A percentile compares a stretch with the other conserved stretches of the same genome.
These are phyloP conservation scores for Callipepla squamata DNA, from an alignment of 2,113 vertebrate species.

Conservation along the genomic window DNA sequence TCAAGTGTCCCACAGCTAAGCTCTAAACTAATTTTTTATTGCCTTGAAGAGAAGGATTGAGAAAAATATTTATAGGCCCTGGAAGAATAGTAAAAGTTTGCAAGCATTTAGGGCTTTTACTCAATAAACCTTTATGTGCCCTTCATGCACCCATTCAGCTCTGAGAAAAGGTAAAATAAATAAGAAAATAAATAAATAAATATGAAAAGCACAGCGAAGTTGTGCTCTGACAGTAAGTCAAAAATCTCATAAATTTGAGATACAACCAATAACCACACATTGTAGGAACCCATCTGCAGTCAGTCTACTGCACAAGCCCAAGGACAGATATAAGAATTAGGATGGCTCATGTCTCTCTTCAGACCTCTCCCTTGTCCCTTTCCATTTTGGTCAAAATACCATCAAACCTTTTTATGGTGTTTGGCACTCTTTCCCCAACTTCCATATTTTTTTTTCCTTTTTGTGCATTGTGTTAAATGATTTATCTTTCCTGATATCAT, in stretches of 20 bases:
- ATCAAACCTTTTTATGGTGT: neutral
- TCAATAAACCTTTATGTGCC: slow-evolving; percentile 76
- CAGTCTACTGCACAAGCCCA: neutral
- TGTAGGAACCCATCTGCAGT: neutral
- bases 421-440: neutral
- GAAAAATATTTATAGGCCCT: slow-evolving; percentile 74
- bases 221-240: slow-evolving; percentile 27
- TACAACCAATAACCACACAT: neutral
- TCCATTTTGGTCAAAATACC: neutral
- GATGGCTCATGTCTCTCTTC: neutral
- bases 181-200: slow-evolving; percentile 36
- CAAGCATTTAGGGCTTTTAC: slow-evolving; percentile 74
- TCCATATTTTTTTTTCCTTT: neutral
- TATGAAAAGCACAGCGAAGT: slow-evolving; percentile 20
- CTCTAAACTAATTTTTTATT: slow-evolving; percentile 75
- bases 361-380: neutral
- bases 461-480: neutral
- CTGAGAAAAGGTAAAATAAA: slow-evolving; percentile 43
- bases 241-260: slow-evolving; percentile 59
- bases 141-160: slow-evolving; percentile 59
- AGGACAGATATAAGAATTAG: neutral
- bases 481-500: neutral
- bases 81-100: slow-evolving; percentile 76
- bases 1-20: slow-evolving; percentile 60
- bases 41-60: slow-evolving; percentile 66